A percentile compares a stretch with the other conserved stretches of the same genome.
Conservation (phyloP, 1,140 invertebrate species). For the Anoplophora glabripennis region DNA sequence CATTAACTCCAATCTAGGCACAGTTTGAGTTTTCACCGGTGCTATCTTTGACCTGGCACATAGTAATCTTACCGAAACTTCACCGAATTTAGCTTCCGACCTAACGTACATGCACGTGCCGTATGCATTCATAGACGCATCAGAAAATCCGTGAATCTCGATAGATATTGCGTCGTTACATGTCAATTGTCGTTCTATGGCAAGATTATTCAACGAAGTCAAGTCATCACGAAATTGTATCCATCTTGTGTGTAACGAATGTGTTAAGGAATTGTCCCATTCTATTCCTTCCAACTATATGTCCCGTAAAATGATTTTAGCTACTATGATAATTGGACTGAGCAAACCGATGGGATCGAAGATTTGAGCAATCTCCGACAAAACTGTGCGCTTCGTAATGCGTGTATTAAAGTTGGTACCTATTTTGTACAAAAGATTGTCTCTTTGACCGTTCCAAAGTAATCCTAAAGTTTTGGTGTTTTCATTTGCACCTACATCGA, state of each 20-base stretch:
- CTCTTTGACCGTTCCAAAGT: not conserved
- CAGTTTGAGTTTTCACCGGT: constrained; percentile 40
- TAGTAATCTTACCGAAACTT: constrained; percentile 33
- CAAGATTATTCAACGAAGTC: not conserved
- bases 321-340: no score
- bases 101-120: constrained; percentile 41
- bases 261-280: no score
- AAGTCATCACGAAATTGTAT: not conserved
- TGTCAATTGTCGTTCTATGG: not conserved
- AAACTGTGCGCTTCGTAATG: no score
- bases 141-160: constrained; percentile 44
- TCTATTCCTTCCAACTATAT: no score
- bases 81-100: constrained; percentile 15
- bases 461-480: constrained; percentile 29
- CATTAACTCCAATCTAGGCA: constrained; percentile 32
- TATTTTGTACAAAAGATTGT: no score
- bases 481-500: no score
- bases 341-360: no score
- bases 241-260: no score
- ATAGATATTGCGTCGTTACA: not conserved
- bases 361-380: no score
- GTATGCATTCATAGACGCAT: constrained; percentile 39
- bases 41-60: constrained; percentile 47
- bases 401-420: no score
- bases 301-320: no score